Evolutionary conservation across 1,140 invertebrate species (phyloP).

Genomic region (Zaprionus lachaisei): DNA sequence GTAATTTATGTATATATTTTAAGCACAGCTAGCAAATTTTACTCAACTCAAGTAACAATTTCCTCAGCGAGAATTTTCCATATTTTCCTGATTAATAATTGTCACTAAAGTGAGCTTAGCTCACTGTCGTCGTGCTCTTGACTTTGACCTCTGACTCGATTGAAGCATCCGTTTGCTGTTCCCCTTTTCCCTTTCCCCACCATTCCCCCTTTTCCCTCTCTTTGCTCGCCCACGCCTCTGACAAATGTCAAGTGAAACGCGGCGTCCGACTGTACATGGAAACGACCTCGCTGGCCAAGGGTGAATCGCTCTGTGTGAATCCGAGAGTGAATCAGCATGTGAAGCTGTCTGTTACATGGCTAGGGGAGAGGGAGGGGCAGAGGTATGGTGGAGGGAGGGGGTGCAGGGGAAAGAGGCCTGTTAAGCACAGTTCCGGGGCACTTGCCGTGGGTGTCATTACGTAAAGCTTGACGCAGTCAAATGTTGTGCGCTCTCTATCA

Average conservation of each 20-base stretch:
- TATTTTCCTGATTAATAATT: conserved; percentile 68
- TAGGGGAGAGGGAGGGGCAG: conserved; percentile 9
- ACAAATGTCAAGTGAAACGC: conserved; percentile 72
- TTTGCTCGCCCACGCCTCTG: background rate
- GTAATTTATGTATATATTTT: conserved; percentile 64
- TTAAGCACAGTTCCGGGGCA: conserved; percentile 13
- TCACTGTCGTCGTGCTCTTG: conserved; percentile 46
- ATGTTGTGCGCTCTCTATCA: conserved; percentile 9
- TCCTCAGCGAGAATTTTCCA: conserved; percentile 47
- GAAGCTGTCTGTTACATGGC: background rate
- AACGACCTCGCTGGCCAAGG: conserved; percentile 57
- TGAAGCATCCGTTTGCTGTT: conserved; percentile 61
- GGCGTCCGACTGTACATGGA: conserved; percentile 58
- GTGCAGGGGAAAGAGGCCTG: conserved; percentile 9
- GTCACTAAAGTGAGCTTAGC: conserved; percentile 22
- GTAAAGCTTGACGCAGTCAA: conserved; percentile 68
- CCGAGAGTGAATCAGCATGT: conserved; percentile 16
- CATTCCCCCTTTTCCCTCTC: background rate
- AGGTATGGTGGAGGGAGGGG: background rate
- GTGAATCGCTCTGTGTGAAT: conserved; percentile 35
- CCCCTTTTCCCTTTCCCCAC: conserved; percentile 1
- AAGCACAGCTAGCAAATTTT: conserved; percentile 48
- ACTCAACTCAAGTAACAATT: conserved; percentile 58
- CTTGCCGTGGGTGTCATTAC: conserved; percentile 65
- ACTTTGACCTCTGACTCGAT: conserved; percentile 74